These are phyloP conservation scores for Pelobates cultripes DNA, from an alignment of 2,797 vertebrate genomes.

Conservation along the genomic window DNA sequence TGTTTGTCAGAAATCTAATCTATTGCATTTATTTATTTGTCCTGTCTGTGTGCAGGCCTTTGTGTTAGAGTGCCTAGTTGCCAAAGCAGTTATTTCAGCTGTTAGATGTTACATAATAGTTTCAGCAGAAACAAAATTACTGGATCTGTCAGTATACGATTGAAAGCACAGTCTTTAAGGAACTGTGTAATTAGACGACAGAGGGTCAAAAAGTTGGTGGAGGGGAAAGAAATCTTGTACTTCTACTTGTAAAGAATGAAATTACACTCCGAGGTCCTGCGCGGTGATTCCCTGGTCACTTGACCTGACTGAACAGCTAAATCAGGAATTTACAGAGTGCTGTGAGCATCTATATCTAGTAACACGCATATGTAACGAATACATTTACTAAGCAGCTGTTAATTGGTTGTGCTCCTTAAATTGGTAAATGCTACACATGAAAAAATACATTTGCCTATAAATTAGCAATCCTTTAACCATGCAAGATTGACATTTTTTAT, in stretches of 20 bases:
- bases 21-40: too few species aligned
- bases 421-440: not conserved
- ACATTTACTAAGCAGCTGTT: constrained; percentile 18
- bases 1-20: too few species aligned
- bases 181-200: not conserved
- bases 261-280: constrained; percentile 25
- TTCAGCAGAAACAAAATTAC: not conserved
- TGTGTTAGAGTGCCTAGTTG: too few species aligned
- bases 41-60: too few species aligned
- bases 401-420: not conserved
- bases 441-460: not conserved
- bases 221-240: not conserved
- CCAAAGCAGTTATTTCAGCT: too few species aligned
- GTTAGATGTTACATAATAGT: not conserved
- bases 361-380: constrained; percentile 1
- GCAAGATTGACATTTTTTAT: too few species aligned
- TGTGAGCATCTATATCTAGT: not conserved
- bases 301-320: constrained; percentile 33
- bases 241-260: constrained; percentile 38
- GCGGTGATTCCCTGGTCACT: constrained; percentile 9
- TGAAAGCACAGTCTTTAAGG: not conserved
- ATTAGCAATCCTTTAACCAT: not conserved
- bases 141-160: not conserved
- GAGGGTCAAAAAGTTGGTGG: constrained; percentile 17
- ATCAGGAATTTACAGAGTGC: not conserved